Percentiles rank a stretch among this genome's conserved stretches.
These are phyloP conservation scores for Polyommatus icarus DNA, from an alignment of 2,888 invertebrate genomes.

Conservation along the genomic window DNA sequence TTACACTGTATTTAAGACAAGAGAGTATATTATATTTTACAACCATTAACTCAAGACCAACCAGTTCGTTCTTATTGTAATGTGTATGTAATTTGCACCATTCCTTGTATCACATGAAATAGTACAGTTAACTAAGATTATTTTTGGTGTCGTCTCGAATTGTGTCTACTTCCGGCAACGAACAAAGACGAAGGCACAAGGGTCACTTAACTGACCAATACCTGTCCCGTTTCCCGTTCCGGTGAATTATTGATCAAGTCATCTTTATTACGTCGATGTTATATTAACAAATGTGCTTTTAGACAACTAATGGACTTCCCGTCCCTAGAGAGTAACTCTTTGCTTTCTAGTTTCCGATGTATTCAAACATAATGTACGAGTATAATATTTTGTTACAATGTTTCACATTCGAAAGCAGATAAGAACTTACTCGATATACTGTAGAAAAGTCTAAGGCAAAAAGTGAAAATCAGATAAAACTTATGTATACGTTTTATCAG, in stretches of 20 bases:
- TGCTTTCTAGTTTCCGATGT: background rate
- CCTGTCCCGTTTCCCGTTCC: constrained; percentile 8
- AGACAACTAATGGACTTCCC: constrained; percentile 10
- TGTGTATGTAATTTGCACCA: no score
- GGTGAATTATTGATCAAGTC: constrained; percentile 17
- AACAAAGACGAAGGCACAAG: constrained; percentile 38
- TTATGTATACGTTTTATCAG: background rate
- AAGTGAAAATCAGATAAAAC: background rate
- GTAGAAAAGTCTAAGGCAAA: background rate
- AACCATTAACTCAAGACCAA: no score
- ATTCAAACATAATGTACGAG: background rate
- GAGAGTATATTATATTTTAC: no score
- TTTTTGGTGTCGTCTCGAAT: no score
- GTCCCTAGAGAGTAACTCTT: constrained; percentile 5
- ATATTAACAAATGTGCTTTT: constrained; percentile 28
- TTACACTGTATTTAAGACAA: no score
- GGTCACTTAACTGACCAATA: background rate
- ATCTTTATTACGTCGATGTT: constrained; percentile 3
- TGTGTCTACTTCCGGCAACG: no score
- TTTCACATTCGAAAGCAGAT: background rate
- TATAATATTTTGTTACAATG: no score
- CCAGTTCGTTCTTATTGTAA: no score
- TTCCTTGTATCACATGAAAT: no score
- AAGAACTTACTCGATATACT: background rate
- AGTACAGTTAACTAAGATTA: no score